These are phyloP conservation scores for Nothobranchius furzeri DNA, from an alignment of 2,113 vertebrate genomes.

Conservation along the genomic window DNA sequence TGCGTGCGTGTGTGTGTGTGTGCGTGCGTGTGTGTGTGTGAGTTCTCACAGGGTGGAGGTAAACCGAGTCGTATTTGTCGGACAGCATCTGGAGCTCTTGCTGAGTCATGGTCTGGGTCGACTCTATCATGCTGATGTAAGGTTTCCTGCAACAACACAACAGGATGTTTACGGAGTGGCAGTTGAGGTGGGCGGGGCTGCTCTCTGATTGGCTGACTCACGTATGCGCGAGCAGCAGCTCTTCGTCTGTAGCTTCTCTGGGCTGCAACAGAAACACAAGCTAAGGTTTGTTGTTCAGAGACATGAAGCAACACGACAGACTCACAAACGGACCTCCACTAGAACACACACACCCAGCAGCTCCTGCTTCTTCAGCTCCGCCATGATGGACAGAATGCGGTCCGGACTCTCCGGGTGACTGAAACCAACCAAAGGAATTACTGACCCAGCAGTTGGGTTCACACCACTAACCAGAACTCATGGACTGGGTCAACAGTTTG, in stretches of 20 bases:
- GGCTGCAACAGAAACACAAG: slow-evolving; percentile 52
- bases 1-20: background rate
- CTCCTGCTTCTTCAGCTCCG: slow-evolving; percentile 49
- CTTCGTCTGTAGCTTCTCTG: slow-evolving; percentile 60
- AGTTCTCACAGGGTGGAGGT: slow-evolving; percentile 65
- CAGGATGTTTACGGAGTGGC: background rate
- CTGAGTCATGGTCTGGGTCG: slow-evolving; percentile 54
- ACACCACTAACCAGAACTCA: no score
- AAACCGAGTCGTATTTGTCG: slow-evolving; percentile 61
- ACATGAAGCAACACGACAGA: background rate
- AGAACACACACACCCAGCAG: slow-evolving; percentile 52
- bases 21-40: background rate
- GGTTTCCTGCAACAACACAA: slow-evolving; percentile 38
- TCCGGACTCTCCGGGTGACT: slow-evolving; percentile 60
- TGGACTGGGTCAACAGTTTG: no score
- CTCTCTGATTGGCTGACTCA: slow-evolving; percentile 28
- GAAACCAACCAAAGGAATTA: background rate
- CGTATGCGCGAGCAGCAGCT: slow-evolving; percentile 64
- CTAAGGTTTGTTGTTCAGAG: background rate
- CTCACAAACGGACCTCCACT: slow-evolving; percentile 44
- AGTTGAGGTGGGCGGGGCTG: background rate
- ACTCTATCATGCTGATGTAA: slow-evolving; percentile 55
- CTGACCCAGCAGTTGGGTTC: no score
- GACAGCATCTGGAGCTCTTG: slow-evolving; percentile 51
- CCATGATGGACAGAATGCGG: slow-evolving; percentile 62